These are phyloP conservation scores for Paraplagusia blochii DNA, from an alignment of 2,113 vertebrate species.

Conservation along the genomic window DNA sequence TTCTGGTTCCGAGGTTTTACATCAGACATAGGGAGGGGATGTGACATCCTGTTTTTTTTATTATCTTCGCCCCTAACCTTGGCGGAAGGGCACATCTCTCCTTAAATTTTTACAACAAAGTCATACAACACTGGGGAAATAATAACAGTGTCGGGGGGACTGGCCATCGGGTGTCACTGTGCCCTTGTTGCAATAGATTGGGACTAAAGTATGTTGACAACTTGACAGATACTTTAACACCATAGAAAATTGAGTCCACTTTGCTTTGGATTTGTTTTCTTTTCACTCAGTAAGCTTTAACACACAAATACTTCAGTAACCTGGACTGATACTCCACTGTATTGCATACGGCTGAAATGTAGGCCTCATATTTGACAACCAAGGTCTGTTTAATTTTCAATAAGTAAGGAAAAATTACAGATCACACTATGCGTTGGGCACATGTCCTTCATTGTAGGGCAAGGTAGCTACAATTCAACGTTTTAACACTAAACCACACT, in stretches of 20 bases:
- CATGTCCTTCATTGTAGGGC: no score
- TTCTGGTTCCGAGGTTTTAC: constrained; percentile 15
- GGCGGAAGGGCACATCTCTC: constrained; percentile 26
- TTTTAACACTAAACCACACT: no score
- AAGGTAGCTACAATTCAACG: no score
- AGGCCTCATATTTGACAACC: no score
- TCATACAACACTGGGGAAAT: constrained; percentile 45
- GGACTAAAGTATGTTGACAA: constrained; percentile 12
- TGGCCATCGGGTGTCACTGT: constrained; percentile 9
- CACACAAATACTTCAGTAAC: not conserved
- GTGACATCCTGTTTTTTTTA: constrained; percentile 31
- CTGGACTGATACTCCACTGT: no score
- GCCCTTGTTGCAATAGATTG: constrained; percentile 25
- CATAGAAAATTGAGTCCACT: constrained; percentile 1
- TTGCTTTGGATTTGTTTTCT: constrained; percentile 5
- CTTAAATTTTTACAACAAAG: constrained; percentile 36
- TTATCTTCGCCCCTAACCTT: constrained; percentile 51
- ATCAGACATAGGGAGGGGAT: constrained; percentile 17
- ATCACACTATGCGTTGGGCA: no score
- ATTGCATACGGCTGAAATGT: no score
- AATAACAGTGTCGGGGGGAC: constrained; percentile 31
- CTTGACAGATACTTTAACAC: constrained; percentile 20
- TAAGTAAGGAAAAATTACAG: no score
- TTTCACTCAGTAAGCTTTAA: not conserved
- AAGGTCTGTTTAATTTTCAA: no score